These are phyloP conservation scores for Pomacea canaliculata DNA, from an alignment of 2,888 invertebrate species.

Conservation along the genomic window DNA sequence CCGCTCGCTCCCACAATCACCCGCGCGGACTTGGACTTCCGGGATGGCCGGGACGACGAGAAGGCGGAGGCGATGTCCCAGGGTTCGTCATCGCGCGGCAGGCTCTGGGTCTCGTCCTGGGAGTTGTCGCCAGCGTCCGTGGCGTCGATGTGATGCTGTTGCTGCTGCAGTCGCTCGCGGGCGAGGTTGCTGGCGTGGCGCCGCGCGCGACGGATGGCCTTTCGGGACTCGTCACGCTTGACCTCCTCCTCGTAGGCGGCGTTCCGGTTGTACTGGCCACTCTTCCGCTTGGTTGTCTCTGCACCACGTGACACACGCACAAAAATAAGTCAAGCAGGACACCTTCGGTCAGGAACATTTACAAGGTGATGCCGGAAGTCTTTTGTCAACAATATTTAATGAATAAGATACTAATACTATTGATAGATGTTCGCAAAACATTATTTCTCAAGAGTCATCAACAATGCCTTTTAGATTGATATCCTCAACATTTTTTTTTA, in stretches of 20 bases:
- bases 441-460: too few relatives aligned
- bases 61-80: slow-evolving; percentile 3
- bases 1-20: neutral
- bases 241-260: slow-evolving; percentile 56
- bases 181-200: slow-evolving; percentile 35
- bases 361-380: neutral
- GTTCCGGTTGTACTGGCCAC: slow-evolving; percentile 49
- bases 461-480: too few relatives aligned
- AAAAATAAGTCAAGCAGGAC: neutral
- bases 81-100: slow-evolving; percentile 9
- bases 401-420: too few relatives aligned
- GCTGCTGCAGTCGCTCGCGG: slow-evolving; percentile 31
- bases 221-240: slow-evolving; percentile 44
- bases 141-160: slow-evolving; percentile 29
- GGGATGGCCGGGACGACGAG: slow-evolving; percentile 8
- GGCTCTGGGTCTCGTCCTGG: slow-evolving; percentile 7
- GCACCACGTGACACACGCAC: neutral
- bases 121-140: slow-evolving; percentile 12
- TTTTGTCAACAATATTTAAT: neutral
- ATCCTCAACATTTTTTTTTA: too few relatives aligned
- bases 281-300: slow-evolving; percentile 33
- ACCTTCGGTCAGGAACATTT: neutral
- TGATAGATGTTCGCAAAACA: neutral
- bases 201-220: slow-evolving; percentile 39
- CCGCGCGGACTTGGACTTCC: slow-evolving; percentile 7